A percentile compares a stretch with the other conserved stretches of the same genome.
These are phyloP conservation scores for Iguana delicatissima DNA, from an alignment of 2,797 vertebrate genomes.

Conservation along the genomic window DNA sequence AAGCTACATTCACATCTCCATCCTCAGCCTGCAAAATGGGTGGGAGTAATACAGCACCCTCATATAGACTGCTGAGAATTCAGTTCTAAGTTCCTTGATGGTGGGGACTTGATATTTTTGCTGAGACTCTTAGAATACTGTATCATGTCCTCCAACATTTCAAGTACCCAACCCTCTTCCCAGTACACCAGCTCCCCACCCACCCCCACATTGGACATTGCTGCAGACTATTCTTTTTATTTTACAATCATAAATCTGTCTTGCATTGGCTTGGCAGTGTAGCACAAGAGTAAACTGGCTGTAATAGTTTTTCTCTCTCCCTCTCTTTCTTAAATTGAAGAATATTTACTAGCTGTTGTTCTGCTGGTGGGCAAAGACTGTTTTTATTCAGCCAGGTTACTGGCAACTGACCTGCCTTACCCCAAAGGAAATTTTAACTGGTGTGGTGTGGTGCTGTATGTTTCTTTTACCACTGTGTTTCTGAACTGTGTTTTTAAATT, in stretches of 20 bases:
- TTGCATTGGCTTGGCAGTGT: neutral
- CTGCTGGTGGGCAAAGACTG: no score
- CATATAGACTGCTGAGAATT: neutral
- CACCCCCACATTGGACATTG: neutral
- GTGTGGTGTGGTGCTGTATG: no score
- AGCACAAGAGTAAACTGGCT: neutral
- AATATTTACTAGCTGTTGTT: neutral
- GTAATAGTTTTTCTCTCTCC: neutral
- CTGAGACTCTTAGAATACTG: neutral
- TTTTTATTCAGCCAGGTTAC: no score
- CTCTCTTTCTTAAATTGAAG: neutral
- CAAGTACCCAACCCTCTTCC: neutral
- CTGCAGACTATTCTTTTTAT: neutral
- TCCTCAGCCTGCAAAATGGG: no score
- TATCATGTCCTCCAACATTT: neutral
- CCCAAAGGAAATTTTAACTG: no score
- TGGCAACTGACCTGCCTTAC: no score
- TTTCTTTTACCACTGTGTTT: no score
- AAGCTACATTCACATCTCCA: no score
- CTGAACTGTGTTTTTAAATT: no score
- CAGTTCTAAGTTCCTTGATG: neutral
- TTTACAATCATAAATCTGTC: neutral
- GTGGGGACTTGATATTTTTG: neutral
- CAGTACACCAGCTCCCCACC: no score
- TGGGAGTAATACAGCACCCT: neutral